Conservation (phyloP, 2,888 invertebrate genomes). For the Lasioglossum marginatum region DNA sequence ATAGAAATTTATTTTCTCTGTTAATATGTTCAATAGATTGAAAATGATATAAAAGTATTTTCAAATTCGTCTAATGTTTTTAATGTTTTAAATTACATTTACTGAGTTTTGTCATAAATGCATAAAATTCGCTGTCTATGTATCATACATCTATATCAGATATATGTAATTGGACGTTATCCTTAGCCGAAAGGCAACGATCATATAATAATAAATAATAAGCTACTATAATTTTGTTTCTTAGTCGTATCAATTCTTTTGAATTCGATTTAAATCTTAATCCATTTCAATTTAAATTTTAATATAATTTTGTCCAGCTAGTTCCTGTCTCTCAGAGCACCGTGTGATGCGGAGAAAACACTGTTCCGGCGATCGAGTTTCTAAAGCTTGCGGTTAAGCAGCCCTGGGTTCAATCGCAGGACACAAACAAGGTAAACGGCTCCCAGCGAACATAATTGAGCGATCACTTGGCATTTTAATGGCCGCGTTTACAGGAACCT, state of each 20-base stretch:
- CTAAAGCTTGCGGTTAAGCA: not conserved
- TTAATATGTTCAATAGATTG: too few relatives aligned
- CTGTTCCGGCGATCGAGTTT: not conserved
- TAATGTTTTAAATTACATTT: too few relatives aligned
- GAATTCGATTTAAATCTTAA: not conserved
- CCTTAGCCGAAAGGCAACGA: not conserved
- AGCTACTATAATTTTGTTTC: not conserved
- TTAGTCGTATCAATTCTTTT: not conserved
- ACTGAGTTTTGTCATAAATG: too few relatives aligned
- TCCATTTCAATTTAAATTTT: too few relatives aligned
- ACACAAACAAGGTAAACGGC: constrained; percentile 8
- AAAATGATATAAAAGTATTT: too few relatives aligned
- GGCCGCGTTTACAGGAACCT: constrained; percentile 24
- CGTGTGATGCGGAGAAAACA: not conserved
- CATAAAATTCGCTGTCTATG: too few relatives aligned
- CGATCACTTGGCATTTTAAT: constrained; percentile 36
- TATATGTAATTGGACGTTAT: too few relatives aligned
- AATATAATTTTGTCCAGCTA: not conserved
- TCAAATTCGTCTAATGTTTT: too few relatives aligned
- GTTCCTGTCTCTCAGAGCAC: not conserved
- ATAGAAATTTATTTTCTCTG: too few relatives aligned
- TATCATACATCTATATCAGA: too few relatives aligned
- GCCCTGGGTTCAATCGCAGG: constrained; percentile 19
- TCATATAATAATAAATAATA: not conserved
- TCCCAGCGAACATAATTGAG: constrained; percentile 44